Percentiles rank a stretch among this genome's conserved stretches.
Conservation (phyloP, 2,888 invertebrate genomes). For the Lysandra bellargus region DNA sequence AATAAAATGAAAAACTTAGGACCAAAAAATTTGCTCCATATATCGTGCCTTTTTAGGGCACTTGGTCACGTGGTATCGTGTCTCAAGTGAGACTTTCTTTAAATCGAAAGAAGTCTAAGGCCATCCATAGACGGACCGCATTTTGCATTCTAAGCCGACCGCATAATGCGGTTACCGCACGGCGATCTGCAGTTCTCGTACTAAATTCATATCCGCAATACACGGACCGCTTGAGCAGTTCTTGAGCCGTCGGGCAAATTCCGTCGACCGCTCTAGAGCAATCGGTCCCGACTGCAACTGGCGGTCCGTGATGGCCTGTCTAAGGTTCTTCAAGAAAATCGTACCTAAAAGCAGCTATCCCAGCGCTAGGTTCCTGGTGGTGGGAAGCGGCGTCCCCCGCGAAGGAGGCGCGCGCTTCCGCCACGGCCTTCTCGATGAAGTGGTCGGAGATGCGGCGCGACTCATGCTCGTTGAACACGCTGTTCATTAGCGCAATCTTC, state of each 20-base stretch:
- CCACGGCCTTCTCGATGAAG: slow-evolving; percentile 95
- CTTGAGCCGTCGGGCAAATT: too few species aligned
- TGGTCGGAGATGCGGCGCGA: slow-evolving; percentile 95
- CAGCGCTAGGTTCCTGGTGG: slow-evolving; percentile 84
- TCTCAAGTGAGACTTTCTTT: too few species aligned
- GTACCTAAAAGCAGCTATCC: slow-evolving; percentile 85
- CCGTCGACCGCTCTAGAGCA: too few species aligned
- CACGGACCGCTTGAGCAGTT: too few species aligned
- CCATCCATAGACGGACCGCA: too few species aligned
- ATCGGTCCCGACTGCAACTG: too few species aligned
- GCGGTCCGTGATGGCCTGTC: too few species aligned
- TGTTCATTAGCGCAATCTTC: slow-evolving; percentile 97
- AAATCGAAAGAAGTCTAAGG: too few species aligned
- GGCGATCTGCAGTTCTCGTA: too few species aligned
- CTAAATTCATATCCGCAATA: too few species aligned
- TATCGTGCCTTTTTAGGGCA: not conserved
- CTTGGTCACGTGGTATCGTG: not conserved
- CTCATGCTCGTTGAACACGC: slow-evolving; percentile 97
- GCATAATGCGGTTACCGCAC: too few species aligned
- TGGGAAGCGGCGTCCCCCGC: slow-evolving; percentile 83
- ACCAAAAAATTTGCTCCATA: not conserved
- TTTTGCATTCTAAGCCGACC: too few species aligned
- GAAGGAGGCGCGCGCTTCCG: slow-evolving; percentile 93
- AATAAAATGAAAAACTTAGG: slow-evolving; percentile 29
- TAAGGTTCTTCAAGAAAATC: not conserved